Evolutionary conservation across 2,888 invertebrate genomes (phyloP), one percentile per base, ranked within the genome.

Genomic region (Apodemia hepburni): DNA sequence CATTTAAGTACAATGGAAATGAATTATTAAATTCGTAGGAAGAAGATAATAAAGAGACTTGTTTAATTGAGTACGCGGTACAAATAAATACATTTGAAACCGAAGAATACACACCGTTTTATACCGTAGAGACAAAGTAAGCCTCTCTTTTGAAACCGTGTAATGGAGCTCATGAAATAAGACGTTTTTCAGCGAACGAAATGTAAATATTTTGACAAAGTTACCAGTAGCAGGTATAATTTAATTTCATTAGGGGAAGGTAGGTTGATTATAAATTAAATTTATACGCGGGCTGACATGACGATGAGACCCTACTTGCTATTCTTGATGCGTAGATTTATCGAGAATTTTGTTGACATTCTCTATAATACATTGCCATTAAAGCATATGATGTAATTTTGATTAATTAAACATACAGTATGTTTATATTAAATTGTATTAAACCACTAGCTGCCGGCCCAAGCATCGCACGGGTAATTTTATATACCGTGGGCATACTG

Each of bases 261-360:
- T 72, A 78, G 79, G 84, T 85, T 87, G 85, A 87, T 87, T 88
- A 87, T 87, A 85, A 87, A 88, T 87, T 88, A 84, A 87, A 88
- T 87, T 88, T 85, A 85, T 87, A 82, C 82, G 78, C 78, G 79
- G 79, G 79, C 76, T 84, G 84, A 82, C 82, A 79, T 81, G 76
- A 79, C 74, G 73, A 59, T 64, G n/a, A 65, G 67, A 67, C 65
- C 72, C 79, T 80, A 79, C 80, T 87, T 87, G 82, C 78, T 86
- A 87, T 87, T 87, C 87, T 75, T 72, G 65, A 70, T 72, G 79
- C 81, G 81, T 81, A 79, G 80, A 80, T 82, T 85, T 83, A 85
- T 83, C 78, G 84, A 78, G 79, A 78, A 69, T 27, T 69, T 69
- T 73, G 68, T 72, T 84, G 84, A 86, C 82, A 82, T 82, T 76